Base-by-base conservation (phyloP, 2,888 invertebrate species). In the Asteroscopus sphinx region DNA sequence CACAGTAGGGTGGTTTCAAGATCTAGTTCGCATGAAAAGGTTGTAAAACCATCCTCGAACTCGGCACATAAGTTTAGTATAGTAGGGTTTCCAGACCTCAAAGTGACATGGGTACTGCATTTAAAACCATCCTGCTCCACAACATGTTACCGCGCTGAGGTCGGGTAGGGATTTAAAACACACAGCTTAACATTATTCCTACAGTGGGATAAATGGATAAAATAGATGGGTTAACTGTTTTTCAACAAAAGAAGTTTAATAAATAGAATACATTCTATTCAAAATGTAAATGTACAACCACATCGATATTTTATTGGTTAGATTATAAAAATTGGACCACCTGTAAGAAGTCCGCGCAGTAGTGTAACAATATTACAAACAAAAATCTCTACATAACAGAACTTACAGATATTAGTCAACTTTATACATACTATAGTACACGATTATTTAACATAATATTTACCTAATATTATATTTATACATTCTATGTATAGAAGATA, bases 341-440 rank as follows among this genome's bases (percentile, higher is more conserved):
- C 85, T 86, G 87, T 86, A 86, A 89, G 91, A 86, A 90, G 92
- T 91, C 92, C 93, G 86, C 83, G 84, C 87, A 87, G 90, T 90
- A 92, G 83, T 93, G 86, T 92, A 94, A 94, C 93, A 93, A 94
- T 92, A 92, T 93, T 93, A 93, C 93, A 94, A 94, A 94, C 92
- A 93, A 94, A 93, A 93, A 92, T 90, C 91, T 93, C 93, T 93
- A 93, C 93, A 94, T 93, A 94, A 94, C 93, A 94, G 90, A 93
- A 94, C 94, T 94, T 94, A 94, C 86, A 89, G 84, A 90, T 91
- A 93, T 93, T 93, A 94, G 92, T 94, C 93, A 94, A 93, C 93
- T 93, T 93, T 93, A 92, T 93, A 94, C 92, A 93, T 87, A 89
- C 88, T 92, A 92, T 92, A 85, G 86, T 93, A 93, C 93, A 93